Evolutionary conservation across 2,888 invertebrate species (phyloP).

Genomic region (Morpho achilles): DNA sequence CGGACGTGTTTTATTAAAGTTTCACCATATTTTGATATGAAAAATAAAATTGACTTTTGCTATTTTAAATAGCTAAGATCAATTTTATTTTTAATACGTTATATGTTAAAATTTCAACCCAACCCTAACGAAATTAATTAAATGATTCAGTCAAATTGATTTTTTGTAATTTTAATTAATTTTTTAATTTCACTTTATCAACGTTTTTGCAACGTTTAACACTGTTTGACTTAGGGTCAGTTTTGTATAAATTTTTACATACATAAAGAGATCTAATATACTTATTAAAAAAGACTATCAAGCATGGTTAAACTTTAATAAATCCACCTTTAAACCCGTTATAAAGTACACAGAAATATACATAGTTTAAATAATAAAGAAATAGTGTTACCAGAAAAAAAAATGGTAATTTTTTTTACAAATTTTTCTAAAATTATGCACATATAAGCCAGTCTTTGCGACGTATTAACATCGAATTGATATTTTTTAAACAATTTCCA

Average conservation of each 20-base stretch:
- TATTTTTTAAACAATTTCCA: conserved; percentile 3
- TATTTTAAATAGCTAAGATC: too few species aligned
- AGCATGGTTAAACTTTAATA: neutral
- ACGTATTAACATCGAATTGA: conserved; percentile 27
- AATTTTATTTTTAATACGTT: too few species aligned
- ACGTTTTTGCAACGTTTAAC: too few species aligned
- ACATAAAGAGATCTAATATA: too few species aligned
- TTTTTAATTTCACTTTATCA: too few species aligned
- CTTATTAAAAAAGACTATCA: too few species aligned
- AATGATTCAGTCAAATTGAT: too few species aligned
- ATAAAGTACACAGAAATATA: conserved; percentile 1
- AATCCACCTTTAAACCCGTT: neutral
- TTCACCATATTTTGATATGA: conserved; percentile 1
- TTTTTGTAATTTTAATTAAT: too few species aligned
- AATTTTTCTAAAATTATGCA: conserved; percentile 27
- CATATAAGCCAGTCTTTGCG: conserved; percentile 35
- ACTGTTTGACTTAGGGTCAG: too few species aligned
- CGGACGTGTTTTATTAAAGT: conserved; percentile 11
- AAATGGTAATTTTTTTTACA: conserved; percentile 6
- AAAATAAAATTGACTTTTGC: neutral
- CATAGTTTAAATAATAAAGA: conserved; percentile 7
- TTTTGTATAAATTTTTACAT: too few species aligned
- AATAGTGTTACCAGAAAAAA: conserved; percentile 4
- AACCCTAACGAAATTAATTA: too few species aligned
- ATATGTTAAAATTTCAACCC: too few species aligned